These are phyloP conservation scores for Paramisgurnus dabryanus DNA, from an alignment of 2,113 vertebrate genomes.

Conservation along the genomic window DNA sequence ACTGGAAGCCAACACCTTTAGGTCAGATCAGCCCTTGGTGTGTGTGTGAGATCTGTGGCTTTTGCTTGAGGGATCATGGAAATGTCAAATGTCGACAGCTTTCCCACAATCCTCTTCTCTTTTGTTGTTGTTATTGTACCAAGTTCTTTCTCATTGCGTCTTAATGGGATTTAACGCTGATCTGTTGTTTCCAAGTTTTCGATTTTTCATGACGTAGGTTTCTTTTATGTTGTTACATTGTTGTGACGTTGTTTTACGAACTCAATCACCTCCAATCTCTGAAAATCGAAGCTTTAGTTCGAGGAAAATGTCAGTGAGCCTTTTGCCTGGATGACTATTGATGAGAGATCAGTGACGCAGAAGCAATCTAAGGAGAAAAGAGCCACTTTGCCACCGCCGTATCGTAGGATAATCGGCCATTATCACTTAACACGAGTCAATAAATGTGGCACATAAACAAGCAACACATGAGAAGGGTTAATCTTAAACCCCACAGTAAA, in stretches of 20 bases:
- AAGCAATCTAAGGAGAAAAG: constrained; percentile 26
- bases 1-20: constrained; percentile 33
- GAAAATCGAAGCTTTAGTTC: constrained; percentile 1
- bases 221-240: too few species aligned
- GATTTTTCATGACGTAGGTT: not conserved
- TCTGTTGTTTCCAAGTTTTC: not conserved
- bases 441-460: not conserved
- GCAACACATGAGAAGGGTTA: not conserved
- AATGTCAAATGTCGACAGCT: constrained; percentile 16
- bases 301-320: constrained; percentile 27
- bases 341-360: constrained; percentile 26
- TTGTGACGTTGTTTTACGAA: not conserved
- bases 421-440: constrained; percentile 33
- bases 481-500: too few species aligned
- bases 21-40: not conserved
- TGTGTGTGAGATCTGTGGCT: constrained; percentile 6
- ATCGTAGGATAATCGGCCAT: not conserved
- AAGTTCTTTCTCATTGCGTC: not conserved
- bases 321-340: constrained; percentile 32
- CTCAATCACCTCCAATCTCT: constrained; percentile 16
- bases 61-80: constrained; percentile 14
- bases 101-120: constrained; percentile 3
- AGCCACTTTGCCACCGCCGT: not conserved
- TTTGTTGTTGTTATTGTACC: not conserved
- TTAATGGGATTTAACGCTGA: not conserved